These are phyloP conservation scores for Triplophysa tibetana DNA, from an alignment of 2,113 vertebrate genomes.

Conservation along the genomic window DNA sequence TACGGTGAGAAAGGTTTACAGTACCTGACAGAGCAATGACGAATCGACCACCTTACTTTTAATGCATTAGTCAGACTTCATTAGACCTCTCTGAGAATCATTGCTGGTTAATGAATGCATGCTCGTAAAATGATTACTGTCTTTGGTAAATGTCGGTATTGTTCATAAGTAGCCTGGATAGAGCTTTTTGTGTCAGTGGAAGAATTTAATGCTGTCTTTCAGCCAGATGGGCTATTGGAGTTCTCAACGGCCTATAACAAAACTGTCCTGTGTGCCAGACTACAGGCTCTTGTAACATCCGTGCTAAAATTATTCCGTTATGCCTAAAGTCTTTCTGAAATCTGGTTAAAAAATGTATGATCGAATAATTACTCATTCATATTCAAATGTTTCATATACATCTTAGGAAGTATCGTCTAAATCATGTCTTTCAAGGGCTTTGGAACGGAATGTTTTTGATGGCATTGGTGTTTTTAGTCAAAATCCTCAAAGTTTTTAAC, in stretches of 20 bases:
- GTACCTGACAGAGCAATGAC: background rate
- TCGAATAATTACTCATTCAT: background rate
- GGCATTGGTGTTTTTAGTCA: background rate
- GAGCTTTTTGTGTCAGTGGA: slow-evolving; percentile 46
- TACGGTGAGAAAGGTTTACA: background rate
- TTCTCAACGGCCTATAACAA: slow-evolving; percentile 17
- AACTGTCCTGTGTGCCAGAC: slow-evolving; percentile 19
- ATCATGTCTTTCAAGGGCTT: background rate
- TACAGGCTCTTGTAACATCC: background rate
- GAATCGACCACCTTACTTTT: background rate
- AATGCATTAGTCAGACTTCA: slow-evolving; percentile 22
- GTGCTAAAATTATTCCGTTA: background rate
- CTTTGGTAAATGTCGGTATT: slow-evolving; percentile 37
- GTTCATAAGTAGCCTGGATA: slow-evolving; percentile 32
- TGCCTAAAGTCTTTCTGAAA: slow-evolving; percentile 9
- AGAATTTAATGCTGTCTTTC: slow-evolving; percentile 38
- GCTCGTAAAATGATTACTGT: slow-evolving; percentile 35
- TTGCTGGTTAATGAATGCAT: slow-evolving; percentile 41
- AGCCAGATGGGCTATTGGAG: slow-evolving; percentile 37
- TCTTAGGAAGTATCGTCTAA: background rate
- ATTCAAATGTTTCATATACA: background rate
- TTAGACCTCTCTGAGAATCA: slow-evolving; percentile 10
- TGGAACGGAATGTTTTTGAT: background rate
- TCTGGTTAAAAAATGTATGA: background rate
- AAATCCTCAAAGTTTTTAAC: slow-evolving; percentile 42